Conservation (phyloP, 2,888 invertebrate genomes). For the Caenorhabditis auriculariae region DNA sequence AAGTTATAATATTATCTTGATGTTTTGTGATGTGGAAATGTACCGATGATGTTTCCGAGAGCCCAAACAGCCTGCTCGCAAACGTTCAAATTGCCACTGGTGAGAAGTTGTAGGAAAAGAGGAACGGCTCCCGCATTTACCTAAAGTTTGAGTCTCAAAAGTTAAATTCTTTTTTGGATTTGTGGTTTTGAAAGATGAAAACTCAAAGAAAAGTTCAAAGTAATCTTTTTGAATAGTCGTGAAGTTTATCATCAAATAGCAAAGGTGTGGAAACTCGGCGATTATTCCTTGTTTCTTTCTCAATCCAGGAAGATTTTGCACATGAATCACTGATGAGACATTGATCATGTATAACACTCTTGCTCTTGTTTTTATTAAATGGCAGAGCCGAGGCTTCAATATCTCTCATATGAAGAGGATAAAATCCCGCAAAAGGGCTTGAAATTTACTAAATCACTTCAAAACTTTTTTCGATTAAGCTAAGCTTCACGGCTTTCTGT, state of each 20-base stretch:
- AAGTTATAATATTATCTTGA: no score
- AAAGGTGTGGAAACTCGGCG: not conserved
- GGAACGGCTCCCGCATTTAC: conserved; percentile 94
- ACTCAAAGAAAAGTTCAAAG: no score
- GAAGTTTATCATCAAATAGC: not conserved
- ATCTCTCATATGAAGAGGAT: no score
- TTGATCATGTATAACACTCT: no score
- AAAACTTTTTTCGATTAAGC: no score
- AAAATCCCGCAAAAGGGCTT: no score
- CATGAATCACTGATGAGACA: conserved; percentile 75
- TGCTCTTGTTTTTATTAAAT: conserved; percentile 62
- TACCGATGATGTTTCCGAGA: conserved; percentile 80
- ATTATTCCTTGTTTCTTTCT: not conserved
- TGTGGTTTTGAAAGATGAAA: not conserved
- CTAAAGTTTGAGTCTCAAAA: not conserved
- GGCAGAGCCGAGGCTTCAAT: not conserved
- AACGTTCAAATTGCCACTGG: conserved; percentile 91
- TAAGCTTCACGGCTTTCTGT: no score
- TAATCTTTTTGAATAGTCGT: not conserved
- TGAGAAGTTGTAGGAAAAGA: conserved; percentile 83
- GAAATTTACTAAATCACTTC: no score
- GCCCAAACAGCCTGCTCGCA: conserved; percentile 99
- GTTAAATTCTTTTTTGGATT: not conserved
- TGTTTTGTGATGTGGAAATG: not conserved
- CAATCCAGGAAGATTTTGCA: no score